Base-by-base conservation (phyloP, 2,797 vertebrate species). In the Catharus ustulatus region DNA sequence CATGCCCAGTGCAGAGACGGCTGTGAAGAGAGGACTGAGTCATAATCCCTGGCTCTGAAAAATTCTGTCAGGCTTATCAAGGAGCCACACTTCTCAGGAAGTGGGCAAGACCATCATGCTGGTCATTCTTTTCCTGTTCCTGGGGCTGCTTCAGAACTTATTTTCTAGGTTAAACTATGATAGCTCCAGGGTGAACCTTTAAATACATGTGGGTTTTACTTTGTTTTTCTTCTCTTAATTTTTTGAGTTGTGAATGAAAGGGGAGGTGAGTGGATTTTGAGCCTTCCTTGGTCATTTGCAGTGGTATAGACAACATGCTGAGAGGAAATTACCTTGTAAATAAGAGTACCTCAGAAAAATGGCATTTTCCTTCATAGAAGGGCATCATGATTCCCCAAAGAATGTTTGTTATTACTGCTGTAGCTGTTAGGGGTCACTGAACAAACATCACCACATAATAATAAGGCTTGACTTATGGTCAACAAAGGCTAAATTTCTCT, bases 401-500 rank as follows among this genome's bases (percentile, higher is more conserved):
- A 59, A 59, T 57, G 49, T 10, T 11, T 66, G 9, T 63, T 78
- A 90, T 84, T 95, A 30, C 38, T 75, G 54, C 51, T 88, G 43
- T 62, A 64, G 62, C 58, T 84, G 24, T 69, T 62, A 73, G 30
- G 42, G 40, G 32, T 82, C 40, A 48, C 48, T 34, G 59, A 89
- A 13, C 16, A 89, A 89, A 82, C 36, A 79, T 52, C 72, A 23
- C 11, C 7, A 24, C 34, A 36, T 36, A 52, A 40, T n/a, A 58
- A 46, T 69, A 87, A 86, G 77, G 30, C n/a, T 77, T 58, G 49
- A 82, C 7, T 87, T 90, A 66, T 2, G 7, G 51, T 73, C 62
- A 92, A 69, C 12, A 93, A 91, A 46, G 32, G 20, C 18, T n/a
- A 17, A 15, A n/a, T 84, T 92, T 88, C 76, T 86, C 73, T 75